Evolutionary conservation across 1,140 invertebrate genomes (phyloP), one percentile per base, ranked within the genome.

Genomic region (Zaprionus capensis): DNA sequence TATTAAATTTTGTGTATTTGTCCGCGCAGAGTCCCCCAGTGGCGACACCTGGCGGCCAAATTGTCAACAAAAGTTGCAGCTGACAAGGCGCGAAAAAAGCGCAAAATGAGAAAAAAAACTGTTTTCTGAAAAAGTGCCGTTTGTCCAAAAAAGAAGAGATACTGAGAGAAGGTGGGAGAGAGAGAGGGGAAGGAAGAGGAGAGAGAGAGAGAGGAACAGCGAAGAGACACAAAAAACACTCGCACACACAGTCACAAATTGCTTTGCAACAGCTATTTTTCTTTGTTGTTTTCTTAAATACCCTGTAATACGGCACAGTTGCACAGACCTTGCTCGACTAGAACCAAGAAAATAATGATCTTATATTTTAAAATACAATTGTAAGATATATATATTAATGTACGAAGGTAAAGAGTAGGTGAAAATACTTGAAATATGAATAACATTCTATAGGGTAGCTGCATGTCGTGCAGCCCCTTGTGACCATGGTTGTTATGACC

Each of bases 1-100:
- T 85, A 85, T 85, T 85, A 85, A 86, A 85, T 82, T 85, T 86
- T 78, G 46, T 65, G 75, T 69, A 68, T 75, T 64, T 57, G 80
- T 78, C 44, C 64, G 44, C 7, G 20, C 49, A n/a, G 12, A 34
- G 31, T 34, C 31, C 34, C 28, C 11, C 14, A 44, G 34, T 38
- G 67, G 82, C 64, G 61, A 70, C 66, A 75, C 82, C 82, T 85
- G 78, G 41, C 61, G 79, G 76, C 53, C 76, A 69, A 85, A 86
- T 85, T 86, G 85, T 86, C 77, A 76, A 67, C 61, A 79, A 80
- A 82, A 82, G 38, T 82, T 83, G 17, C 53, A 65, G 81, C 57
- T 83, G 81, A 76, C 69, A 86, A 85, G 55, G 80, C 38, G 75
- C 22, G 64, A 78, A 72, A 78, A 71, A 70, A 46, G 20, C 70